Evolutionary conservation across 2,797 vertebrate genomes (phyloP), one percentile per base, ranked within the genome.

Genomic region (Alectoris magna): DNA sequence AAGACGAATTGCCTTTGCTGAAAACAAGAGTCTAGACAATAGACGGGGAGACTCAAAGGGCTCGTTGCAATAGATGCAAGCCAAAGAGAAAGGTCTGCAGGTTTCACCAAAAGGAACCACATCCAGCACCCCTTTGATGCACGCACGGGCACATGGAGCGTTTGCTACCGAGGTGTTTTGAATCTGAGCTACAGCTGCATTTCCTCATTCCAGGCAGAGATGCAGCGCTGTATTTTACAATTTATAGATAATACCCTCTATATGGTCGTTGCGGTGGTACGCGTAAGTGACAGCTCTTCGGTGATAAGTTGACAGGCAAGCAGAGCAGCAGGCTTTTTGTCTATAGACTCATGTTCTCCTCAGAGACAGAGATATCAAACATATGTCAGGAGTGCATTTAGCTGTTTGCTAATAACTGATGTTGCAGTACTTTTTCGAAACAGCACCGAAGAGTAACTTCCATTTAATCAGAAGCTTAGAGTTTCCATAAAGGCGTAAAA

Each of bases 221-320:
- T 86, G 70, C 64, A 43, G 72, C 1, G 9, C 88, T 82, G 72
- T 70, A 31, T 79, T 58, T 81, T 69, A 8, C 74, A 43, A 6
- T 66, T 70, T 63, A 7, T 9, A 34, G 84, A 58, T 84, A 49
- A 63, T n/a, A 1, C 31, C 2, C 19, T 22, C 64, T 44, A 19
- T 13, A 11, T 5, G 62, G 81, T 15, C 9, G 2, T 29, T 76
- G 84, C 83, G 3, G 21, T 69, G 67, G 69, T 79, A n/a, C 0
- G 5, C 1, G 23, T 24, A 36, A 46, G 72, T 93, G 93, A n/a
- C 87, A 94, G 88, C 56, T 59, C 71, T 66, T 53, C 51, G 90
- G 10, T 75, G 91, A 18, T 41, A 46, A 76, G 77, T 44, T 93
- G 93, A 60, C 88, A 94, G 92, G 66, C 39, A 6, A 84, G 71